These are phyloP conservation scores for Trachelus stipa DNA, from an alignment of 2,888 invertebrate species.

Conservation along the genomic window DNA sequence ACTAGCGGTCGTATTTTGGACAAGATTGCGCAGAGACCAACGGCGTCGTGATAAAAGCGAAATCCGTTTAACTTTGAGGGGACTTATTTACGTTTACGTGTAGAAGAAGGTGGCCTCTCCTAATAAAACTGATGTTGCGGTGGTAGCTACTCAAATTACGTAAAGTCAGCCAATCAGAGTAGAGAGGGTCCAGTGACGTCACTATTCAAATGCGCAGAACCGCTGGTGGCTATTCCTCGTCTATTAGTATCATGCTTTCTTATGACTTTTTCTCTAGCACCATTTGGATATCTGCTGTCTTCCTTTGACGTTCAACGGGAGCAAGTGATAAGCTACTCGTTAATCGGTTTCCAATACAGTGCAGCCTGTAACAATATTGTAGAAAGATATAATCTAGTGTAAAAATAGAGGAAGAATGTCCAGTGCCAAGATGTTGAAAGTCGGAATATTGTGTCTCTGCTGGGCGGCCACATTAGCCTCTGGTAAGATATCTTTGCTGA, in stretches of 20 bases:
- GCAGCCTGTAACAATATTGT: background rate
- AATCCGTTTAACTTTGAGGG: no score
- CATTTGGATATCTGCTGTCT: constrained; percentile 1
- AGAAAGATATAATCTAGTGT: background rate
- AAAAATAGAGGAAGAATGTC: background rate
- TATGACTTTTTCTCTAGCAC: background rate
- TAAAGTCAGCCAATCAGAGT: no score
- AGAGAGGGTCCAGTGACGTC: no score
- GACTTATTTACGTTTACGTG: no score
- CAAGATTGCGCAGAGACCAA: no score
- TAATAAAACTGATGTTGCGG: no score
- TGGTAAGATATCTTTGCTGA: background rate
- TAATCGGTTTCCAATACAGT: background rate
- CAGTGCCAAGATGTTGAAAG: background rate
- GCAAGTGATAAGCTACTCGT: background rate
- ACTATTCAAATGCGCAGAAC: no score
- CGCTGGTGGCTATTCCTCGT: no score
- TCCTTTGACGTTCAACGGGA: background rate
- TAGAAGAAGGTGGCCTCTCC: no score
- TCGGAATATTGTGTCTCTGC: background rate
- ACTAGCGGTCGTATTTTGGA: no score
- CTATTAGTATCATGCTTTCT: background rate
- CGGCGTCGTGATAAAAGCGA: no score
- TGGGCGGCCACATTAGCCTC: background rate
- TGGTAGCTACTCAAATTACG: no score